Evolutionary conservation across 2,888 invertebrate species (phyloP), one percentile per base, ranked within the genome.

Genomic region (Caenorhabditis doughertyi): DNA sequence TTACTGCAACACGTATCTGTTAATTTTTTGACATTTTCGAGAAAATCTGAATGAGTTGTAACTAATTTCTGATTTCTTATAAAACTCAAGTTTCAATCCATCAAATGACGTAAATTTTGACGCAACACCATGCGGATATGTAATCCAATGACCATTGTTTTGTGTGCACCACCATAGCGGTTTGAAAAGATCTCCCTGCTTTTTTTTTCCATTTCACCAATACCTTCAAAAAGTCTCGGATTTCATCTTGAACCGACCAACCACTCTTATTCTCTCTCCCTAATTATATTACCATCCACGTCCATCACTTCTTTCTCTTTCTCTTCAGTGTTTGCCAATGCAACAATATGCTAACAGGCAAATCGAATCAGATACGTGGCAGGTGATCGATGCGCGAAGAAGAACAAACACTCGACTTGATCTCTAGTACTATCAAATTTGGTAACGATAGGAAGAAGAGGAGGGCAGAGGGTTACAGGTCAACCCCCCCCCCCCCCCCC

Each of bases 281-380:
- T 76, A 67, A 76, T 76, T 76, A 76, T 58, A 65, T 76, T 77
- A 68, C 74, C 62, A 72, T 49, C 62, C 27, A 25, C 29, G 21
- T 4, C 35, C 16, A 18, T 23, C 56, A 42, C 9, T 42, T 13
- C 13, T 13, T n/a, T 13, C 56, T 47, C 47, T 16, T 35, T 39
- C 42, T 60, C 39, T 60, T 23, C 13, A 16, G 53, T 81, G 72
- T 81, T 81, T 81, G 74, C 70, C 70, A 49, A 81, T 64, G 81
- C 81, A 81, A 81, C 81, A 81, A 71, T 74, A 81, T 81, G 81
- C 81, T 81, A 81, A 81, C 81, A 73, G 62, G 58, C 47, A 67
- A 72, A 49, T 39, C 7, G 58, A 79, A 64, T 80, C 67, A 67
- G 65, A 44, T 47, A 76, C 64, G 67, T 76, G 76, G 68, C 77